phyloP scores from a whole-genome alignment of 2,113 vertebrate genomes.

The Brachirus orientalis region DNA sequence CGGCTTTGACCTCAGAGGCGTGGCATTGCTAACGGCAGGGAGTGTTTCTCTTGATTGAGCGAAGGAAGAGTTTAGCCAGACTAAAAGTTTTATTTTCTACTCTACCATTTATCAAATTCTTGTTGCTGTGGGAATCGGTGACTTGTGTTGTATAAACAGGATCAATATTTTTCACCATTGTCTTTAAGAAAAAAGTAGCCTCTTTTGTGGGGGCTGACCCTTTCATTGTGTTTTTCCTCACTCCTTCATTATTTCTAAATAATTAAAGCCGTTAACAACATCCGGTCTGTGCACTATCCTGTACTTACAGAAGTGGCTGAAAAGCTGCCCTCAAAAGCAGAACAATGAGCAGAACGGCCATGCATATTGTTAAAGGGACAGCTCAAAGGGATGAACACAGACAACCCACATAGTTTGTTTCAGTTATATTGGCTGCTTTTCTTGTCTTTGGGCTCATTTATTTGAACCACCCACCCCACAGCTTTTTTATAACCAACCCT shows the following conservation, averaged over 20 bases:
- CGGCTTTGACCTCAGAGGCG: conserved; percentile 54
- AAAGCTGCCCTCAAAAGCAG: neutral
- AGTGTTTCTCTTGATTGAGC: conserved; percentile 52
- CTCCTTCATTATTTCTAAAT: neutral
- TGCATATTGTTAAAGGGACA: neutral
- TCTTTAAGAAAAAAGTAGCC: neutral
- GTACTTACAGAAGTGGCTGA: neutral
- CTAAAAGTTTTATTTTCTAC: conserved; percentile 20
- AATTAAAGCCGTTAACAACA: neutral
- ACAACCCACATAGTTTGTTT: neutral
- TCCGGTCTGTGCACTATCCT: neutral
- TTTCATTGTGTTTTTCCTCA: neutral
- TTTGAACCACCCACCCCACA: too few species aligned
- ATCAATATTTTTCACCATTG: conserved; percentile 14
- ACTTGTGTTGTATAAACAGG: conserved; percentile 27
- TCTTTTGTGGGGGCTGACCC: neutral
- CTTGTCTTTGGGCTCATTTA: too few species aligned
- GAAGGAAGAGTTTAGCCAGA: conserved; percentile 19
- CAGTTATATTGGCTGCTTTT: neutral
- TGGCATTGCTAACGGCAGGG: conserved; percentile 33
- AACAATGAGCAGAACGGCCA: neutral
- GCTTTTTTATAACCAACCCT: too few species aligned
- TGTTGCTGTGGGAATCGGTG: conserved; percentile 29
- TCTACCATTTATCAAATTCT: conserved; percentile 9
- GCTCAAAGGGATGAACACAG: neutral